Evolutionary conservation across 53 echinoderm and acorn worm species (phyloP).

Genomic region (Paracentrotus lividus): DNA sequence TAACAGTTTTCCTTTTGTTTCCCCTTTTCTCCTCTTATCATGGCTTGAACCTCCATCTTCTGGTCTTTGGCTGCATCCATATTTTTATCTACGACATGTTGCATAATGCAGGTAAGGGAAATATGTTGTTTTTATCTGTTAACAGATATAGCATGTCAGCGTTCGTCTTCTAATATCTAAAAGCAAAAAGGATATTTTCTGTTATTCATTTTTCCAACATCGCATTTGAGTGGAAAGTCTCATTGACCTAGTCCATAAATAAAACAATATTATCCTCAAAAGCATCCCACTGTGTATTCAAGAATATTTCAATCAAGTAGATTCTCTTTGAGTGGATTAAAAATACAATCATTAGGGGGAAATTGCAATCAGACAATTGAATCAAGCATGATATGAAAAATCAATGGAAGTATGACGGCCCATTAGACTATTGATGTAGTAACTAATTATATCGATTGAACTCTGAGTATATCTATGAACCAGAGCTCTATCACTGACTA

Average conservation of each 20-base stretch:
- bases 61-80: not conserved
- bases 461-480: not conserved
- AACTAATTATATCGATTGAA: slow-evolving; percentile 61
- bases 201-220: not conserved
- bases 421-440: slow-evolving; percentile 64
- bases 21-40: not conserved
- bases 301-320: slow-evolving; percentile 27
- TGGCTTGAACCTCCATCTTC: not conserved
- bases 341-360: slow-evolving; percentile 41
- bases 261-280: not conserved
- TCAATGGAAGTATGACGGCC: slow-evolving; percentile 46
- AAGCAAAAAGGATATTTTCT: not conserved
- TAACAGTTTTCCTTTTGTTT: not conserved
- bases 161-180: too few species aligned
- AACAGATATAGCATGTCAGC: too few species aligned
- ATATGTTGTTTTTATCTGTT: not conserved
- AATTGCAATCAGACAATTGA: slow-evolving; percentile 52
- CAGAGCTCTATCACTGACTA: not conserved
- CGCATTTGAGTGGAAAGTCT: not conserved
- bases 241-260: not conserved
- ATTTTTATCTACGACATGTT: not conserved
- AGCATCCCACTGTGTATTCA: not conserved
- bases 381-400: slow-evolving; percentile 58
- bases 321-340: slow-evolving; percentile 53
- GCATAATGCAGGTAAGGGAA: not conserved